Conservation (phyloP, 2,888 invertebrate species). For the Amaurobius ferox region DNA sequence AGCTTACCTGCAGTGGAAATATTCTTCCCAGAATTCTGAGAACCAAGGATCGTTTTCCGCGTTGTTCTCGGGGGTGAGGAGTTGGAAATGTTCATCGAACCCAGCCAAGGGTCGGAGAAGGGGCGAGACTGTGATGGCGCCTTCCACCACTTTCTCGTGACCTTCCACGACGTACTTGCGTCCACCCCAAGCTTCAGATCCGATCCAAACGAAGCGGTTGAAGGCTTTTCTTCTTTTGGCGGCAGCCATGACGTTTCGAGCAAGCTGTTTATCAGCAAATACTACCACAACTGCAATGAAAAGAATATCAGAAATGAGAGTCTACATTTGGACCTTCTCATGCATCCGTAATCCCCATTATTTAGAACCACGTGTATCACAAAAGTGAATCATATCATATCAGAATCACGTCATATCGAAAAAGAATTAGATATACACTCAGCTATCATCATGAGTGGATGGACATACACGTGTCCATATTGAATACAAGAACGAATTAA, state of each 20-base stretch:
- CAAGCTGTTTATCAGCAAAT: constrained; percentile 79
- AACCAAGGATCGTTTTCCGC: constrained; percentile 80
- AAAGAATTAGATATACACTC: too few species aligned
- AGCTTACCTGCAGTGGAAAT: constrained; percentile 77
- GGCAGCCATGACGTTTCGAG: constrained; percentile 78
- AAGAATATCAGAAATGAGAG: neutral
- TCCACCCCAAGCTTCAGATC: constrained; percentile 80
- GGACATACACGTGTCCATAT: too few species aligned
- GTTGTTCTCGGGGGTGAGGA: constrained; percentile 75
- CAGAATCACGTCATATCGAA: too few species aligned
- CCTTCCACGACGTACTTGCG: constrained; percentile 75
- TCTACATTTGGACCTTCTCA: too few species aligned
- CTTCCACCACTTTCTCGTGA: constrained; percentile 78
- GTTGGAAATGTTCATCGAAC: constrained; percentile 80
- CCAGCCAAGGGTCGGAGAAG: constrained; percentile 78
- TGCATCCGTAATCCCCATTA: too few species aligned
- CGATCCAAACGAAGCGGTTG: constrained; percentile 80
- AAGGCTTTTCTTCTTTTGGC: constrained; percentile 77
- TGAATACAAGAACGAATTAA: too few species aligned
- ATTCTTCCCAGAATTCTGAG: constrained; percentile 79
- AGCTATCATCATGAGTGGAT: too few species aligned
- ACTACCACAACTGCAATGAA: constrained; percentile 79
- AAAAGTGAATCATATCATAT: too few species aligned
- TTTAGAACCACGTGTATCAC: too few species aligned
- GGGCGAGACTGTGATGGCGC: constrained; percentile 81